A percentile compares a stretch with the other conserved stretches of the same genome.
phyloP scores from a whole-genome alignment of 2,113 vertebrate species.

The Amazona vittata region DNA sequence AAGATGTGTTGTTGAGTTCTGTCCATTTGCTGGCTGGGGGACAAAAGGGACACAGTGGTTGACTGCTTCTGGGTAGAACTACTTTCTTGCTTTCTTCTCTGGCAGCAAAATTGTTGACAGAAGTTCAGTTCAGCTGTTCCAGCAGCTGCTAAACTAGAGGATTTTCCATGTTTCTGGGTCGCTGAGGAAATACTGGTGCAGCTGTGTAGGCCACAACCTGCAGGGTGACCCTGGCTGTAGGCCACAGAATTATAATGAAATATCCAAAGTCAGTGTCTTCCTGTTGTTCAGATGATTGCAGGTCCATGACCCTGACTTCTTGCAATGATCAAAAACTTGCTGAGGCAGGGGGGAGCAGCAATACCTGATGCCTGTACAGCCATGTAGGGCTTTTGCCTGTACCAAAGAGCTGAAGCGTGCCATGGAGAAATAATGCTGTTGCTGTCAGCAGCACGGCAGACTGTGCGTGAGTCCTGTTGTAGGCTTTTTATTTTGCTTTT shows the following conservation, averaged over 20 bases:
- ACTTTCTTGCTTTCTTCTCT: not conserved
- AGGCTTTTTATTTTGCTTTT: not conserved
- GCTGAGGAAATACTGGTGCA: not conserved
- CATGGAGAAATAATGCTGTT: not conserved
- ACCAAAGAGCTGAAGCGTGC: not conserved
- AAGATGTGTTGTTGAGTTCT: not conserved
- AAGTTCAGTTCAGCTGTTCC: not conserved
- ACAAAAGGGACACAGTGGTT: not conserved
- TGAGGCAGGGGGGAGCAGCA: not conserved
- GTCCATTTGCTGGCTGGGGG: not conserved
- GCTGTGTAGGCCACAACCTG: not conserved
- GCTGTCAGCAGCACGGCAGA: not conserved
- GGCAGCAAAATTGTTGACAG: not conserved
- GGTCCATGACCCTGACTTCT: no score
- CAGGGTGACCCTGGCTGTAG: not conserved
- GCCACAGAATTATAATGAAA: not conserved
- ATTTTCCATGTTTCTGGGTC: not conserved
- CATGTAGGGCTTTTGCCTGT: not conserved
- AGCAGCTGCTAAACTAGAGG: not conserved
- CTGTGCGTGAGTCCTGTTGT: no score
- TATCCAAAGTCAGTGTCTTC: not conserved
- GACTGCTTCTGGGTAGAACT: not conserved
- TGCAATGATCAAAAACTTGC: not conserved
- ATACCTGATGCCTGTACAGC: not conserved
- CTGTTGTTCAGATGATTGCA: not conserved